Evolutionary conservation across 1,140 invertebrate genomes (phyloP).

Genomic region (Triops longicaudatus): DNA sequence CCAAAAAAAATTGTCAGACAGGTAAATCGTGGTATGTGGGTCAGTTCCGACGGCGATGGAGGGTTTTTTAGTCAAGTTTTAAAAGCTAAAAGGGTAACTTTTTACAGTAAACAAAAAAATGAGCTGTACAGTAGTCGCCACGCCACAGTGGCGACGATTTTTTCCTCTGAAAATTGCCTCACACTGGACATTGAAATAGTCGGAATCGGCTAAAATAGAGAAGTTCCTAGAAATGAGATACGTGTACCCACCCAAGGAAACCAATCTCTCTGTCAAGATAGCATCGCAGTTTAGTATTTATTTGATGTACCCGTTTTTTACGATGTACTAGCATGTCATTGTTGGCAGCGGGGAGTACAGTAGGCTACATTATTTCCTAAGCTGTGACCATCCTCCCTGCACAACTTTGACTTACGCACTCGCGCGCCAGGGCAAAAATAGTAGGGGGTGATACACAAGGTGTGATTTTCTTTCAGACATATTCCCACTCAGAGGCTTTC

Average conservation of each 20-base stretch:
- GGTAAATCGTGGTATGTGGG: not conserved
- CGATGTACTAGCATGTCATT: not conserved
- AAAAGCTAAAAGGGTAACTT: not conserved
- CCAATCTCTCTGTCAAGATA: not conserved
- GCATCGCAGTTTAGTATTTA: not conserved
- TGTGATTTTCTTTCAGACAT: not conserved
- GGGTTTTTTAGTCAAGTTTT: not conserved
- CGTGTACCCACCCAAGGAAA: not conserved
- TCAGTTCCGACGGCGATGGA: not conserved
- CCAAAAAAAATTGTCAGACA: not conserved
- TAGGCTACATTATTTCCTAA: not conserved
- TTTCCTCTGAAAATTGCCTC: not conserved
- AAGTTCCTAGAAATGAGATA: not conserved
- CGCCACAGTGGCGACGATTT: not conserved
- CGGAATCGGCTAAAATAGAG: not conserved
- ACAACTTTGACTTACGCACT: not conserved
- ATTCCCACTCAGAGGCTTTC: too few relatives aligned
- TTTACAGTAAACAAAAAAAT: conserved; percentile 3
- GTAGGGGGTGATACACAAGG: not conserved
- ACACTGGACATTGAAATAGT: not conserved
- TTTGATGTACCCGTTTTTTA: too few relatives aligned
- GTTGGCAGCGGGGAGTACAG: not conserved
- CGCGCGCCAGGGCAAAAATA: not conserved
- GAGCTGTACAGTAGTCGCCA: not conserved
- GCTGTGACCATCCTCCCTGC: not conserved